Conservation (phyloP, 2,113 vertebrate genomes). For the Rhynchomys soricoides region DNA sequence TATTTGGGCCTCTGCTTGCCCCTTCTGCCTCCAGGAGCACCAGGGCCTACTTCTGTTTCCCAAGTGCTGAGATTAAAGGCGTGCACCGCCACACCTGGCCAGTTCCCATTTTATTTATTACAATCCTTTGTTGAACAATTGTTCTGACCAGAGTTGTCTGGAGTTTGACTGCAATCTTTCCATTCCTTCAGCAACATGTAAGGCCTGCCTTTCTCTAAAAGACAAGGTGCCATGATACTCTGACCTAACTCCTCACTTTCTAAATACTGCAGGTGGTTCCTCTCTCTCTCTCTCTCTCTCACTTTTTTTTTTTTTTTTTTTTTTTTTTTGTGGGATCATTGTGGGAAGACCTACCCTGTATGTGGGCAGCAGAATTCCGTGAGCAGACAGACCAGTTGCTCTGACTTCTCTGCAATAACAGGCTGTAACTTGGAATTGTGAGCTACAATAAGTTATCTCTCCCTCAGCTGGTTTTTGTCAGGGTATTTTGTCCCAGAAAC, state of each 20-base stretch:
- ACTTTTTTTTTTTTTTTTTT: no score
- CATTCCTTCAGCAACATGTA: background rate
- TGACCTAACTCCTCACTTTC: background rate
- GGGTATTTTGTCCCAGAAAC: background rate
- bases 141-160: background rate
- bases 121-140: background rate
- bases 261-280: background rate
- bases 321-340: no score
- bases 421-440: background rate
- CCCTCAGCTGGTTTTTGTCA: background rate
- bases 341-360: background rate
- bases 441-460: background rate
- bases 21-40: background rate
- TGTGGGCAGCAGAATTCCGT: background rate
- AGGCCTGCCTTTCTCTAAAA: background rate
- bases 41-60: background rate
- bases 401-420: background rate
- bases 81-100: background rate
- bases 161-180: background rate
- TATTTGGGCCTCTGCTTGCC: background rate
- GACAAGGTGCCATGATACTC: background rate
- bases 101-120: background rate
- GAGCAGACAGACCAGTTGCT: background rate
- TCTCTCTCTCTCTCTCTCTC: background rate
- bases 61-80: background rate